These are phyloP conservation scores for Oreochromis aureus DNA, from an alignment of 2,113 vertebrate genomes.

Conservation along the genomic window DNA sequence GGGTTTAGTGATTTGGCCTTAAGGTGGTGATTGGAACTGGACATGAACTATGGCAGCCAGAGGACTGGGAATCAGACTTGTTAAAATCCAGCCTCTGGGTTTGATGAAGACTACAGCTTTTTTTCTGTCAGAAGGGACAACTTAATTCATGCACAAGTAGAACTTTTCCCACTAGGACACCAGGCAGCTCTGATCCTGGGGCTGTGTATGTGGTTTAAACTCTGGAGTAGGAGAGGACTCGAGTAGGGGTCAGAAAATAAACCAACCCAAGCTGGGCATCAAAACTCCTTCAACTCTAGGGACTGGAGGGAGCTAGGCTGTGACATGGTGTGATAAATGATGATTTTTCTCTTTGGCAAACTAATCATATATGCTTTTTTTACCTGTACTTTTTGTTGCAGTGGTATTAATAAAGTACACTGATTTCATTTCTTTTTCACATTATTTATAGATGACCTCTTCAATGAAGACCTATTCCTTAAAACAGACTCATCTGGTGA, in stretches of 20 bases:
- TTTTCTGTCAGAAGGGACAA: neutral
- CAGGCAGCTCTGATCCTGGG: neutral
- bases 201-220: neutral
- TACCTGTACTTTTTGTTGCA: neutral
- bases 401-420: neutral
- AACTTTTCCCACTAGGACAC: neutral
- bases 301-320: neutral
- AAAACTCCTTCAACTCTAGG: neutral
- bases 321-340: neutral
- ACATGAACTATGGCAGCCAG: neutral
- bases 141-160: neutral
- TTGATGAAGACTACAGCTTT: neutral
- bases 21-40: neutral
- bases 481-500: conserved; percentile 83
- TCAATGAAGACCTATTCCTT: conserved; percentile 89
- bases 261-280: neutral
- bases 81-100: neutral
- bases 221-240: neutral
- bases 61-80: neutral
- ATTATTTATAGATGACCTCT: conserved; percentile 80
- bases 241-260: neutral
- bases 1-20: neutral
- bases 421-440: neutral
- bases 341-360: neutral
- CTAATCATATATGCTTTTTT: neutral